Base-by-base conservation (phyloP, 2,113 vertebrate species). In the Carassius gibelio region DNA sequence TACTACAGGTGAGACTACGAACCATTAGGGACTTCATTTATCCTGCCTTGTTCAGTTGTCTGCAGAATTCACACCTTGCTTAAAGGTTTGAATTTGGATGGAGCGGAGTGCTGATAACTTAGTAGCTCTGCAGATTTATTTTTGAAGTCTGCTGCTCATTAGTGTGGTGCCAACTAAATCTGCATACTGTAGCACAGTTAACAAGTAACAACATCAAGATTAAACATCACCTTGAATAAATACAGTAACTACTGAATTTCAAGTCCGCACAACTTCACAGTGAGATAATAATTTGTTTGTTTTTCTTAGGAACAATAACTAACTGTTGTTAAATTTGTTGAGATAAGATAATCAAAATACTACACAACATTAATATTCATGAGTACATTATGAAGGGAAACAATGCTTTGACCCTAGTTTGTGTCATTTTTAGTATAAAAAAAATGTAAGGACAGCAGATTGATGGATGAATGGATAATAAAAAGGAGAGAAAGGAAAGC, bases 11-110 rank as follows among this genome's bases (percentile, higher is more conserved):
- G 34, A 77, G 48, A 30, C 9, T 21, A 36, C 17, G 15, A 82
- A 83, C 86, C 90, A 77, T 34, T 81, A 81, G 89, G 87, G 90
- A 91, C 85, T 89, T 90, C 62, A 89, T 89, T 92, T 91, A 88
- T 74, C 42, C 42, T 89, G 90, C 90, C 90, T 87, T 87, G 59
- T 66, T 80, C 36, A 38, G 19, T 42, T 23, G 19, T 79, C 55
- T 79, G 55, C 55, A 26, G 36, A 64, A 38, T 80, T 76, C 83
- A 68, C 59, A 17, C 34, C 36, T 86, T 48, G n/a, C 81, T 83
- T 34, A 86, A 50, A 79, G 81, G 50, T 57, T n/a, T 36, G 45
- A 52, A 36, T 75, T 45, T 48, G 48, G 62, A 69, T 68, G 26
- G 38, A 23, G 62, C 23, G 8, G 42, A 75, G 72, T 19, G 48